Percentiles rank a stretch among this genome's conserved stretches.
phyloP scores from a whole-genome alignment of 2,113 vertebrate species.

The Bufo bufo region DNA sequence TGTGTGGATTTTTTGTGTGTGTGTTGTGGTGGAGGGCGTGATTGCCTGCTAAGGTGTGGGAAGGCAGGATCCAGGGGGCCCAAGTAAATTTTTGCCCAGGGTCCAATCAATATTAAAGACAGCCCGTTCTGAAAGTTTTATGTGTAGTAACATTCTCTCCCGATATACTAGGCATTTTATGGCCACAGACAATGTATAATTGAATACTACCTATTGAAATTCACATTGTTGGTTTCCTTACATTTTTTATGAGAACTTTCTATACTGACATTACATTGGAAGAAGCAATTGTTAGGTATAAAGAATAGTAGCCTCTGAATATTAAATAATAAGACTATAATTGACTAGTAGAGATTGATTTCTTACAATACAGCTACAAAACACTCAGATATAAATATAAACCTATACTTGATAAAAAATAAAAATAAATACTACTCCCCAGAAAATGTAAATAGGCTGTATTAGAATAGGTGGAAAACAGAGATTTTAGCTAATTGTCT shows the following conservation, averaged over 20 bases:
- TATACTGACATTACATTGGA: slow-evolving; percentile 30
- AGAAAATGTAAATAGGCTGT: not conserved
- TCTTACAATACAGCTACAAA: not conserved
- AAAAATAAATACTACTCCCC: too few relatives aligned
- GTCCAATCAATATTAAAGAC: too few relatives aligned
- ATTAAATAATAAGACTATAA: slow-evolving; percentile 19
- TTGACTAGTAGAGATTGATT: not conserved
- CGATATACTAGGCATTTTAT: not conserved
- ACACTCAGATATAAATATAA: not conserved
- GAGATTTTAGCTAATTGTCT: not conserved
- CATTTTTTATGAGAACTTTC: slow-evolving; percentile 47
- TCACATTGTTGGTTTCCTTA: slow-evolving; percentile 36
- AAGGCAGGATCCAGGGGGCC: too few relatives aligned
- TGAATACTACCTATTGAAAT: slow-evolving; percentile 28
- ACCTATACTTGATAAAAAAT: too few relatives aligned
- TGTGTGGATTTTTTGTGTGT: too few relatives aligned
- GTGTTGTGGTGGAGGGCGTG: too few relatives aligned
- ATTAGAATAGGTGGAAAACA: not conserved
- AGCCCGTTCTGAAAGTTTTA: not conserved
- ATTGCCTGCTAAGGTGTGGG: too few relatives aligned
- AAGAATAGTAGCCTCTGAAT: slow-evolving; percentile 12
- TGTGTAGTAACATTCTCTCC: not conserved
- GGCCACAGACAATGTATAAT: slow-evolving; percentile 35
- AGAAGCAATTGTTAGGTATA: slow-evolving; percentile 28
- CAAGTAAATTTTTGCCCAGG: too few relatives aligned